Evolutionary conservation across 2,888 invertebrate species (phyloP), one percentile per base, ranked within the genome.

Genomic region (Dynastes hyllus): DNA sequence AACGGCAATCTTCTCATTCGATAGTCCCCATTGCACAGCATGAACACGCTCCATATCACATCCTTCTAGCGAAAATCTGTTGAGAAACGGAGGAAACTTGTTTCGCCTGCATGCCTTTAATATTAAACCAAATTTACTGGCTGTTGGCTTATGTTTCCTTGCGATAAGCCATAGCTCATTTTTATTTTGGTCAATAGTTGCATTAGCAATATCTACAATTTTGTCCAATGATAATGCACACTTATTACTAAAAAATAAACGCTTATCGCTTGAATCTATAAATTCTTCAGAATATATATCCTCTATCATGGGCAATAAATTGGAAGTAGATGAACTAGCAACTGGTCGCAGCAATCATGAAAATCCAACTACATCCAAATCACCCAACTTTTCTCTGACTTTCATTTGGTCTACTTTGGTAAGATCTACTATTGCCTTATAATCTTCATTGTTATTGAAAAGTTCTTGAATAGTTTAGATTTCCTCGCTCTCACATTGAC

Each of bases 121-220:
- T 22, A 79, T 75, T 9, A 67, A 9, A 5, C 79, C 81, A 81
- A 81, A 81, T 27, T 81, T 77, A 50, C 81, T 81, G 11, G 79
- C 81, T n/a, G 79, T 79, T 9, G 78, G 67, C 29, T 79, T 45
- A 67, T 79, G 53, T 79, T 77, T 79, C 27, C 79, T 27, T 4
- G 40, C n/a, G 11, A 77, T 67, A 3, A 79, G 58, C 78, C 81
- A 16, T 16, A 0, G 16, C 16, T 77, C 75, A 81, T 81, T 79
- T 73, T 9, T 37, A 50, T 27, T 37, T 67, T 81, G 81, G 9
- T 79, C 80, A 2, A 53, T 32, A 53, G 80, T 80, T 11, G 71
- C 65, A 13, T 29, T 32, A 13, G 45, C 65, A 55, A 80, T 69
- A 53, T 50, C 16, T 45, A 45, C n/a, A 51, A 80, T 79, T 22